Evolutionary conservation across 2,797 vertebrate species (phyloP).

Genomic region (Eupleurogrammus muticus): DNA sequence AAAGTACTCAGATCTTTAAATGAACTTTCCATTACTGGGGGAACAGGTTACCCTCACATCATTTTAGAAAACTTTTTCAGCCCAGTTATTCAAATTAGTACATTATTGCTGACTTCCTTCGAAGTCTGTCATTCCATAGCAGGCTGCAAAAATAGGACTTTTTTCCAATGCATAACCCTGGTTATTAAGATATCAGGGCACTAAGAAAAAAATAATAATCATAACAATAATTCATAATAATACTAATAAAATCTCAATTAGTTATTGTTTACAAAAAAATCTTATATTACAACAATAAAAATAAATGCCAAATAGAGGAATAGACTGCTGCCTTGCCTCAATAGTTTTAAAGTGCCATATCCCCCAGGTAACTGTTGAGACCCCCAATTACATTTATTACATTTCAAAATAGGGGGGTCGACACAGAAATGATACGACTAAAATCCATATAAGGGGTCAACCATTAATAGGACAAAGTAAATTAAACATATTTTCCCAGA

Average conservation of each 20-base stretch:
- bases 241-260: no score
- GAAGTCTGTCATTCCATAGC: slow-evolving; percentile 26
- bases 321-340: no score
- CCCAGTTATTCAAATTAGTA: slow-evolving; percentile 54
- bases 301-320: no score
- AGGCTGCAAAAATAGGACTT: slow-evolving; percentile 22
- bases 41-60: slow-evolving; percentile 45
- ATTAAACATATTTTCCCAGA: slow-evolving; percentile 35
- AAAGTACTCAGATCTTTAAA: no score
- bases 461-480: slow-evolving; percentile 25
- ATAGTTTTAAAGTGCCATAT: background rate
- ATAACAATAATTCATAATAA: no score
- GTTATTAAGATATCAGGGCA: slow-evolving; percentile 5
- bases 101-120: slow-evolving; percentile 35
- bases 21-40: slow-evolving; percentile 29
- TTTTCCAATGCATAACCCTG: slow-evolving; percentile 41
- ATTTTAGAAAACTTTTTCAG: slow-evolving; percentile 68
- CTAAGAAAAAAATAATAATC: no score
- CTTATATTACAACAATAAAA: no score
- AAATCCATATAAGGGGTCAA: slow-evolving; percentile 9
- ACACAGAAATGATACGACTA: background rate
- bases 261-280: no score
- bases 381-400: background rate
- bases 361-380: background rate
- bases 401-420: slow-evolving; percentile 8